Conservation (phyloP, 2,797 vertebrate genomes). For the Ctenochaetus hawaiiensis region DNA sequence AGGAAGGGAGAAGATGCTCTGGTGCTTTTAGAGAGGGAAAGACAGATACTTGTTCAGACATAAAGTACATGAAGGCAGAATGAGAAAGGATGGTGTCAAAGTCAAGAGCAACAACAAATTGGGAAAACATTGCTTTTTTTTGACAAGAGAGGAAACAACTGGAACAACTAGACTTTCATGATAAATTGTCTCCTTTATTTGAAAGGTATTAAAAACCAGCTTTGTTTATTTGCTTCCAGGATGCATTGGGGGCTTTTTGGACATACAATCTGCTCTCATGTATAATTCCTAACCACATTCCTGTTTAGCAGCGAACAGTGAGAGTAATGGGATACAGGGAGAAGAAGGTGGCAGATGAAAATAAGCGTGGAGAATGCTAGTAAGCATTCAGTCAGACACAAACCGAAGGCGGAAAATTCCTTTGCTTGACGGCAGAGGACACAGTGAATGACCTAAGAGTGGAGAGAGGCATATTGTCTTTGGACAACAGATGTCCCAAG, state of each 20-base stretch:
- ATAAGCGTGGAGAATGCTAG: constrained; percentile 39
- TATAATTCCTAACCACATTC: constrained; percentile 30
- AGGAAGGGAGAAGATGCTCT: constrained; percentile 19
- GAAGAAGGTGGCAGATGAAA: constrained; percentile 34
- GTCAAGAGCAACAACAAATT: constrained; percentile 5
- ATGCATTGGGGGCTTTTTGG: not conserved
- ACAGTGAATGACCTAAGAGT: constrained; percentile 57
- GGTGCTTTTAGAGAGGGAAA: not conserved
- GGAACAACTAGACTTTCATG: not conserved
- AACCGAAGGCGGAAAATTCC: constrained; percentile 39
- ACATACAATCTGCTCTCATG: constrained; percentile 18
- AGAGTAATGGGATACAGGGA: constrained; percentile 10
- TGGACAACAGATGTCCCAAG: constrained; percentile 69
- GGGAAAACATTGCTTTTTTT: not conserved
- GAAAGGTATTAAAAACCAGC: not conserved
- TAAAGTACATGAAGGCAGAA: not conserved
- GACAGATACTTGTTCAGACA: not conserved
- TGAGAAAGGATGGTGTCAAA: not conserved
- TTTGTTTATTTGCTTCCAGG: not conserved
- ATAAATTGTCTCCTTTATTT: not conserved
- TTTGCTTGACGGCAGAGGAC: constrained; percentile 70
- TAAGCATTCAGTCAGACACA: constrained; percentile 39
- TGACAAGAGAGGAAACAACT: constrained; percentile 2
- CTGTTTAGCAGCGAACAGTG: constrained; percentile 6
- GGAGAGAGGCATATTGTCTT: constrained; percentile 59